phyloP scores from a whole-genome alignment of 2,797 vertebrate genomes.

The Acestrorhynchus altus region DNA sequence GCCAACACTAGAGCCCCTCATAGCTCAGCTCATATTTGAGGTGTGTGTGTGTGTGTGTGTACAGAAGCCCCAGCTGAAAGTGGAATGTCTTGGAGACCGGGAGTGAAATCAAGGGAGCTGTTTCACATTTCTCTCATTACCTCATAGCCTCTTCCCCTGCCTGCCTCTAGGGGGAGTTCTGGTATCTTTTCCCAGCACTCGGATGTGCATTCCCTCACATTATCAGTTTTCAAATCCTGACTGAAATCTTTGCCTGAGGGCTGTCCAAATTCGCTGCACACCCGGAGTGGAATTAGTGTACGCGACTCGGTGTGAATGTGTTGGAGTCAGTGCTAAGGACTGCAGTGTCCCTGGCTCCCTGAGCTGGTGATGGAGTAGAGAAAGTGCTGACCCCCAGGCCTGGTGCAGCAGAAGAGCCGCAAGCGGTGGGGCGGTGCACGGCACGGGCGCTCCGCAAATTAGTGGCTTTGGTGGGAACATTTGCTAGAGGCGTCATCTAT shows the following conservation, averaged over 20 bases:
- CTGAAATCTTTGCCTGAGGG: constrained; percentile 58
- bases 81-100: neutral
- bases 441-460: constrained; percentile 10
- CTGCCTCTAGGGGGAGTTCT: constrained; percentile 32
- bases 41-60: constrained; percentile 5
- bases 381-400: constrained; percentile 18
- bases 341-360: constrained; percentile 31
- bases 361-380: constrained; percentile 26
- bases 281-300: constrained; percentile 78
- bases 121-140: constrained; percentile 11
- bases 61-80: neutral
- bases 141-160: constrained; percentile 17
- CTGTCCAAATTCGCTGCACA: constrained; percentile 69
- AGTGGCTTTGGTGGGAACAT: constrained; percentile 37
- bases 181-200: neutral
- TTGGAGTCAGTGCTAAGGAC: constrained; percentile 72
- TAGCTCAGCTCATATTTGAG: neutral
- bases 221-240: constrained; percentile 3
- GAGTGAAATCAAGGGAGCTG: neutral
- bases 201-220: neutral
- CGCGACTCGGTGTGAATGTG: constrained; percentile 74
- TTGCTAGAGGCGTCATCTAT: neutral
- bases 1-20: neutral
- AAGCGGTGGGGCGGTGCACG: constrained; percentile 14
- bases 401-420: neutral